Conservation (phyloP, 1,140 invertebrate genomes). For the Aleiodes sp. region DNA sequence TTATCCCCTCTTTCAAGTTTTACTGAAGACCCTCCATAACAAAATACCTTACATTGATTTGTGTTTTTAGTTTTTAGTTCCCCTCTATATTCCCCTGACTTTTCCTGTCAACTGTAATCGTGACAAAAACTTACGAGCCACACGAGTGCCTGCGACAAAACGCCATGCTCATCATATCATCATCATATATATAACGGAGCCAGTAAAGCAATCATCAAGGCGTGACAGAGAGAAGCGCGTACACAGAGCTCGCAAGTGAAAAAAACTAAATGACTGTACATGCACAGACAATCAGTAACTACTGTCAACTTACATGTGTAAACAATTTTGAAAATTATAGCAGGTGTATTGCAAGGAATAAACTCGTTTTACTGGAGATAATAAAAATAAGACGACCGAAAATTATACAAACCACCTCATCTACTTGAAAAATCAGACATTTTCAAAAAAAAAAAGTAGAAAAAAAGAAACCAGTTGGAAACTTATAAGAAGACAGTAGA, state of each 20-base stretch:
- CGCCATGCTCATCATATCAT: conserved; percentile 7
- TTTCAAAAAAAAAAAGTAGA: no score
- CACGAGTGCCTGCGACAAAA: conserved; percentile 20
- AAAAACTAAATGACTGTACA: conserved; percentile 4
- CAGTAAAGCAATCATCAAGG: conserved; percentile 47
- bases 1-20: no score
- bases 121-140: neutral
- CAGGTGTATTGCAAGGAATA: no score
- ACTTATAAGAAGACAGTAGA: conserved; percentile 8
- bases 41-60: neutral
- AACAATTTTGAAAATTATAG: conserved; percentile 29
- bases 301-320: neutral
- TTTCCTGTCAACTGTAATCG: neutral
- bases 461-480: neutral
- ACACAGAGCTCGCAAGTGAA: neutral
- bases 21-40: no score
- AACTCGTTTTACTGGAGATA: no score
- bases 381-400: no score
- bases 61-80: neutral
- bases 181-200: conserved; percentile 47
- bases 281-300: neutral
- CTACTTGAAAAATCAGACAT: no score
- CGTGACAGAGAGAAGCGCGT: conserved; percentile 40
- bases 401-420: no score
- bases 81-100: neutral